These are phyloP conservation scores for Eupsittula cactorum DNA, from an alignment of 2,113 vertebrate species.

Conservation along the genomic window DNA sequence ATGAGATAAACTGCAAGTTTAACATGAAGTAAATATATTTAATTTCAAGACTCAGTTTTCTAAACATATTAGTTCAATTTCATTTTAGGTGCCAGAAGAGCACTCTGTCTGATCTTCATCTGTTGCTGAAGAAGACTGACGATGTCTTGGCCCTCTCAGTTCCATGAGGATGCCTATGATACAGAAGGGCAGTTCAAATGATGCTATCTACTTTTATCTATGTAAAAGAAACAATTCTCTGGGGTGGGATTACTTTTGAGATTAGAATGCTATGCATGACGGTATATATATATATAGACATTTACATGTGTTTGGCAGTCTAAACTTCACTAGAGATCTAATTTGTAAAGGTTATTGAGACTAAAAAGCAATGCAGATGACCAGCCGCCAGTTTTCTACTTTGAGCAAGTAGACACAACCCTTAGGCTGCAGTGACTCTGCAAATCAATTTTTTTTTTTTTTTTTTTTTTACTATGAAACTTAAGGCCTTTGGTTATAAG, in stretches of 20 bases:
- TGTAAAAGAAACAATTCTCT: too few species aligned
- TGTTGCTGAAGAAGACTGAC: not conserved
- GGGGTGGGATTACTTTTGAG: too few species aligned
- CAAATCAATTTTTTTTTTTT: not conserved
- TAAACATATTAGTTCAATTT: not conserved
- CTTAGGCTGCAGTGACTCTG: not conserved
- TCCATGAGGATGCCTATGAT: not conserved
- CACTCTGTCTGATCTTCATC: not conserved
- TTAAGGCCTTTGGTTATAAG: not conserved
- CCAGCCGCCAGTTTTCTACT: not conserved
- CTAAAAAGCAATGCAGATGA: not conserved
- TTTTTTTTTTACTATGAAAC: not conserved
- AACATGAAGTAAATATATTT: not conserved
- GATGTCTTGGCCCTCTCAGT: not conserved
- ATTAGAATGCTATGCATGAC: too few species aligned
- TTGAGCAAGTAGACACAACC: not conserved
- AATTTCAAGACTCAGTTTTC: not conserved
- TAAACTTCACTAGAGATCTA: not conserved
- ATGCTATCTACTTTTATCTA: too few species aligned
- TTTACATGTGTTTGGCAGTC: not conserved
- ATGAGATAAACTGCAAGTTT: not conserved
- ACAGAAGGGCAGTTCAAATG: too few species aligned
- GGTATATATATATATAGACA: too few species aligned
- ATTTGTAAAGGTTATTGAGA: not conserved
- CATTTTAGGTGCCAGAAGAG: not conserved